A percentile compares a stretch with the other conserved stretches of the same genome.
Evolutionary conservation across 1,140 invertebrate genomes (phyloP).

Genomic region (Lepidostoma basale): DNA sequence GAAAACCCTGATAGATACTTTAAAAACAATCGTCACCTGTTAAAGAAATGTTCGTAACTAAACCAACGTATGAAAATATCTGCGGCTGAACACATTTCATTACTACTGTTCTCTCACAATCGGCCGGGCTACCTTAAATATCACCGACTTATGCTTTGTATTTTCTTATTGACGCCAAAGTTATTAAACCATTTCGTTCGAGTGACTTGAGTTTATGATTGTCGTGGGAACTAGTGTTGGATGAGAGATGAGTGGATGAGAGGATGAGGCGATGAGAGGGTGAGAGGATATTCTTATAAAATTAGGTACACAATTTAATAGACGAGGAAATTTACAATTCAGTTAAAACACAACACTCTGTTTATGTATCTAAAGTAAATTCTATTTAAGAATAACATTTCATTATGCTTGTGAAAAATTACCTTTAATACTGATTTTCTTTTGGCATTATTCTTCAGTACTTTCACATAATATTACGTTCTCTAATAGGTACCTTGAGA

Average conservation of each 20-base stretch:
- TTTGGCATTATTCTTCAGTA: slow-evolving; percentile 33
- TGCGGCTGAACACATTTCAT: no score
- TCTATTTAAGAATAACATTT: not conserved
- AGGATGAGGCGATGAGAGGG: no score
- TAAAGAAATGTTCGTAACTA: slow-evolving; percentile 26
- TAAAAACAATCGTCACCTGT: slow-evolving; percentile 12
- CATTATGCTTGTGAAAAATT: slow-evolving; percentile 10
- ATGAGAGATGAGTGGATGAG: no score
- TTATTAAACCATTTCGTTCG: no score
- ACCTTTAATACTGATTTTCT: slow-evolving; percentile 36
- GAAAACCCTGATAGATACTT: slow-evolving; percentile 44
- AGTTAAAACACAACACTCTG: slow-evolving; percentile 10
- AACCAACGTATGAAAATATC: no score
- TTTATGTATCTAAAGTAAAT: slow-evolving; percentile 6
- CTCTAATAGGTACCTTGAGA: slow-evolving; percentile 1
- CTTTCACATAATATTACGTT: slow-evolving; percentile 35
- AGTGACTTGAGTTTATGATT: no score
- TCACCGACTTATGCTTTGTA: no score
- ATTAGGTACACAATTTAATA: not conserved
- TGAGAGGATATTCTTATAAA: no score
- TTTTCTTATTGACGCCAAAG: no score
- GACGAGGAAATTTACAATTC: slow-evolving; percentile 1
- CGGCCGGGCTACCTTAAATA: no score
- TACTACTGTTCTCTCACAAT: no score
- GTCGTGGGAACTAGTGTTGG: no score